Base-by-base conservation (phyloP, 2,797 vertebrate species). In the Cheirogaleus major region DNA sequence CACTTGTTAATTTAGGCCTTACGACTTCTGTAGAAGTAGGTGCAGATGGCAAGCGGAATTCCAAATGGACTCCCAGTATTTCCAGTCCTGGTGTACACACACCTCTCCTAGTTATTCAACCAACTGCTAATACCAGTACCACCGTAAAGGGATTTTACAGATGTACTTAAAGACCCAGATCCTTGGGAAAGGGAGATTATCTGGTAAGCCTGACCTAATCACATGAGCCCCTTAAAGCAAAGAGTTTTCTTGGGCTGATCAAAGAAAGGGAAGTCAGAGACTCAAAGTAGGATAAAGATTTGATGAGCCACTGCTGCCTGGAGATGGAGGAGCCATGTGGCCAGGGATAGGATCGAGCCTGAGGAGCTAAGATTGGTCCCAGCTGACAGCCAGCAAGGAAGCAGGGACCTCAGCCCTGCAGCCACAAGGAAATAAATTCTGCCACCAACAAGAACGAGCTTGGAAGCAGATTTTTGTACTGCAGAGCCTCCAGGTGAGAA, bases 381-480 rank as follows among this genome's bases (percentile, higher is more conserved):
- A 72, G 13, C 72, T 15, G n/a, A 59, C 30, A 81, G 63, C 18
- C 55, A 50, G 17, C 67, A 23, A 63, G 61, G 75, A 90, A 80
- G n/a, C 32, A 48, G 75, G n/a, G 57, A 38, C 78, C 0, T 65
- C 15, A 45, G 76, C 70, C 57, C 57, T 43, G 3, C 25, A 7
- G 17, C 22, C 76, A 50, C 59, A 57, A 88, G 80, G 76, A 95
- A 80, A 52, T 32, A 13, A 85, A 65, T 52, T 90, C 96, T 87
- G 48, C 65, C 52, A 43, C 69, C 80, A 27, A 7, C 2, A 30
- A 63, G 59, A 81, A 93, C 10, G 4, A 78, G 11, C 67, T 25
- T 11, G 32, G 57, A 57, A 80, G 81, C 61, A 73, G 38, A 30
- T 35, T 4, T 3, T 35, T 59, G 20, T 30, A 48, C 10, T 30